These are phyloP conservation scores for Sternarchorhynchus goeldii DNA, from an alignment of 2,797 vertebrate species.

Conservation along the genomic window DNA sequence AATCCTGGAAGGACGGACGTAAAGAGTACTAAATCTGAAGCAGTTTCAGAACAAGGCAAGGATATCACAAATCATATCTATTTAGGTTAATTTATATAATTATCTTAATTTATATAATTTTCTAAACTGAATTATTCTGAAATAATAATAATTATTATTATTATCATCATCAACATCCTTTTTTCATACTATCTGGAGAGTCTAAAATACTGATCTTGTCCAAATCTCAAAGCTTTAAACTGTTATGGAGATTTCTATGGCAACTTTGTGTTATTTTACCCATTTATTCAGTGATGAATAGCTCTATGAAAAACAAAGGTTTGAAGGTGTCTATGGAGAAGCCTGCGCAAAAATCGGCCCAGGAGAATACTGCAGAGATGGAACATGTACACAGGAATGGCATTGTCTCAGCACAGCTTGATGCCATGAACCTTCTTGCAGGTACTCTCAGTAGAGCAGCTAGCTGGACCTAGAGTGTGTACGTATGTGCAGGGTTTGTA, in stretches of 20 bases:
- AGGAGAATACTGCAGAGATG: conserved; percentile 3
- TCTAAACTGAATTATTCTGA: no score
- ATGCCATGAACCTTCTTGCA: conserved; percentile 70
- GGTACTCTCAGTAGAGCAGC: conserved; percentile 65
- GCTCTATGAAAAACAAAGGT: conserved; percentile 30
- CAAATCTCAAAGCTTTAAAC: not conserved
- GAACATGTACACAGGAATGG: conserved; percentile 30
- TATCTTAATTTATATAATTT: no score
- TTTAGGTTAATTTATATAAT: no score
- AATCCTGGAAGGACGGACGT: not conserved
- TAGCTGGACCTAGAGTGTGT: not conserved
- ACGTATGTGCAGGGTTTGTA: not conserved
- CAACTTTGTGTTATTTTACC: conserved; percentile 1
- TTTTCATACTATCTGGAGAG: not conserved
- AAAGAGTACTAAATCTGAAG: conserved; percentile 9
- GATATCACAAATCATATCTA: not conserved
- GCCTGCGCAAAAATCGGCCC: not conserved
- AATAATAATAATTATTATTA: no score
- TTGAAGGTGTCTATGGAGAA: conserved; percentile 33
- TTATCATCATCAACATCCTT: no score
- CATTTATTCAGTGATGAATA: conserved; percentile 26
- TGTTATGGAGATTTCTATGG: not conserved
- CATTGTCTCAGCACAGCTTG: conserved; percentile 64
- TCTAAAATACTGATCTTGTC: not conserved
- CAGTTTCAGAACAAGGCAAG: conserved; percentile 27